phyloP scores from a whole-genome alignment of 2,113 vertebrate species.

The Rhinopomastus cyanomelas region DNA sequence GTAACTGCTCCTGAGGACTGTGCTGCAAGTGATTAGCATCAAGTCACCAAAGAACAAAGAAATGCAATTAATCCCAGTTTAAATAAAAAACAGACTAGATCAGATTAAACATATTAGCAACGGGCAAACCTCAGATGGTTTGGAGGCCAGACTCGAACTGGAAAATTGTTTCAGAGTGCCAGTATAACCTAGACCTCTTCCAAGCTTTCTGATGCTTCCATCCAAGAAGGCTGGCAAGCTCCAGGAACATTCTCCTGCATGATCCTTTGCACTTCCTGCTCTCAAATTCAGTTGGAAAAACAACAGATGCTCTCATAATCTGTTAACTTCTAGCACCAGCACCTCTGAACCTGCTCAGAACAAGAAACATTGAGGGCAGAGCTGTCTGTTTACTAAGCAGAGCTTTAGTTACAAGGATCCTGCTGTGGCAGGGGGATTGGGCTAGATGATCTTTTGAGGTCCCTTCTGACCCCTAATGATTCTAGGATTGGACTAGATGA shows the following conservation, averaged over 20 bases:
- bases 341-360: not conserved
- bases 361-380: not conserved
- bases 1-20: slow-evolving; percentile 45
- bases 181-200: not conserved
- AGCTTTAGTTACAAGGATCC: not conserved
- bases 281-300: not conserved
- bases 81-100: slow-evolving; percentile 57
- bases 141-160: not conserved
- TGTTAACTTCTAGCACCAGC: not conserved
- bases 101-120: slow-evolving; percentile 37
- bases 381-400: not conserved
- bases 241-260: not conserved
- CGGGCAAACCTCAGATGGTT: slow-evolving; percentile 3
- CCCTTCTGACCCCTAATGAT: too few relatives aligned
- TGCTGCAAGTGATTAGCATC: slow-evolving; percentile 61
- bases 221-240: not conserved
- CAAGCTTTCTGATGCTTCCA: not conserved
- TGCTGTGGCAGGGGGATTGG: too few relatives aligned
- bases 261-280: not conserved
- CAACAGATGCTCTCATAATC: not conserved
- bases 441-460: too few relatives aligned
- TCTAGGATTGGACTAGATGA: too few relatives aligned
- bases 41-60: slow-evolving; percentile 64
- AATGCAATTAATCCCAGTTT: slow-evolving; percentile 53
- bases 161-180: not conserved